Conservation (phyloP, 2,113 vertebrate species). For the Mesembrinibis cayennensis region DNA sequence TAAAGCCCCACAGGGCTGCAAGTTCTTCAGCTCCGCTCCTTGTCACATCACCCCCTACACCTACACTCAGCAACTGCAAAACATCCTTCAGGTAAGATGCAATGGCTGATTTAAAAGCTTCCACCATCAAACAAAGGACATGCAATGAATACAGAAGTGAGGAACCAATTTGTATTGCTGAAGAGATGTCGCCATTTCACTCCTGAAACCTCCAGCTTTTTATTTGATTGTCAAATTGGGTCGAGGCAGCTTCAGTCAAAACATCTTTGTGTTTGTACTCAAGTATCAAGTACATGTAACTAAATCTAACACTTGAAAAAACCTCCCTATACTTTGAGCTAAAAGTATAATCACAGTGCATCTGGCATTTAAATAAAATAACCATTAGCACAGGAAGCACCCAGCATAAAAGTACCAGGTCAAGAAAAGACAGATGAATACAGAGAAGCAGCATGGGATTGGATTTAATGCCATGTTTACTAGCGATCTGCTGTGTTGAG, state of each 20-base stretch:
- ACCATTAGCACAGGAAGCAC: constrained; percentile 12
- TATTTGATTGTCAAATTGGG: constrained; percentile 33
- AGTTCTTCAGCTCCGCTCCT: background rate
- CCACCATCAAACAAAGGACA: constrained; percentile 11
- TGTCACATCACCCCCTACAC: background rate
- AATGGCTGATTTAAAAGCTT: constrained; percentile 29
- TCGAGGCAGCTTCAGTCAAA: constrained; percentile 36
- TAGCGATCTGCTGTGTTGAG: background rate
- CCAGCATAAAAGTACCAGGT: background rate
- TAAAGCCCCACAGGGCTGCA: background rate
- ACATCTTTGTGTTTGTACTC: constrained; percentile 1
- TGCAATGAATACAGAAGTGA: background rate
- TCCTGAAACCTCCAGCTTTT: constrained; percentile 15
- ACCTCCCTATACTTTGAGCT: background rate
- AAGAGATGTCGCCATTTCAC: background rate
- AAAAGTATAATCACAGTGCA: background rate
- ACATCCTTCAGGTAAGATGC: background rate
- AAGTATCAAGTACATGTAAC: constrained; percentile 14
- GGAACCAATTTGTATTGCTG: constrained; percentile 27
- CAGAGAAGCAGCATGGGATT: background rate
- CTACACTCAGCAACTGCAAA: background rate
- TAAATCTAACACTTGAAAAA: constrained; percentile 7
- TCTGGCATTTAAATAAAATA: constrained; percentile 41
- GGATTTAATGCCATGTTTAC: constrained; percentile 40
- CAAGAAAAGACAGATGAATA: constrained; percentile 7